phyloP scores from a whole-genome alignment of 2,888 invertebrate genomes.

The Tinea trinotella region DNA sequence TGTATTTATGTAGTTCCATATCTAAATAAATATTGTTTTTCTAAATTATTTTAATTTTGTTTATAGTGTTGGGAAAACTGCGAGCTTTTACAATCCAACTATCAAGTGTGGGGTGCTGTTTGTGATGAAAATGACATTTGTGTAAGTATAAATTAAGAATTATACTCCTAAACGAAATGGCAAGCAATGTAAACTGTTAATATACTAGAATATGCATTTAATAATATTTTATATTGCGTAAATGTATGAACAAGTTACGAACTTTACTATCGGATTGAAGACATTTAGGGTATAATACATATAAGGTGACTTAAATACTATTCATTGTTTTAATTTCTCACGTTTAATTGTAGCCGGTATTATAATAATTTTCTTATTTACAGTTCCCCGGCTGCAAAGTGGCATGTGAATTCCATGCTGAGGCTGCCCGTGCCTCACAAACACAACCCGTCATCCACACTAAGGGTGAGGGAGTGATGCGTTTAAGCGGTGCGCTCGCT shows the following conservation, averaged over 20 bases:
- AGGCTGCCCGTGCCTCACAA: slow-evolving; percentile 74
- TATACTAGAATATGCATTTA: too few species aligned
- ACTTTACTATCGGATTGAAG: too few species aligned
- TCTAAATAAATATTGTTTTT: not conserved
- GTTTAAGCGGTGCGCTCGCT: slow-evolving; percentile 74
- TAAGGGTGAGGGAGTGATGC: slow-evolving; percentile 78
- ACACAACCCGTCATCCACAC: slow-evolving; percentile 80
- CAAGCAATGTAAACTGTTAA: too few species aligned
- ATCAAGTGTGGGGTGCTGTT: slow-evolving; percentile 80
- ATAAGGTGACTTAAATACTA: not conserved
- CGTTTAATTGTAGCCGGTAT: slow-evolving; percentile 20
- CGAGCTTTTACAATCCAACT: slow-evolving; percentile 80
- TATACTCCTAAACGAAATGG: too few species aligned
- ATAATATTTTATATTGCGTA: too few species aligned
- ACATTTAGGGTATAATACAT: too few species aligned
- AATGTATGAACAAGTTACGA: too few species aligned
- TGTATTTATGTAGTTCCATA: too few species aligned
- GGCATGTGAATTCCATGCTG: slow-evolving; percentile 79
- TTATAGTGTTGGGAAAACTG: slow-evolving; percentile 85
- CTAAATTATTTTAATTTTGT: slow-evolving; percentile 38
- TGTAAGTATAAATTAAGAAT: slow-evolving; percentile 79
- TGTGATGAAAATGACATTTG: slow-evolving; percentile 80
- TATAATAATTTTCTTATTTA: slow-evolving; percentile 31
- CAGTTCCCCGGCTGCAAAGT: slow-evolving; percentile 82
- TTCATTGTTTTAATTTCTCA: not conserved